Evolutionary conservation across 2,888 invertebrate species (phyloP).

Genomic region (Himalopsyche japonica): DNA sequence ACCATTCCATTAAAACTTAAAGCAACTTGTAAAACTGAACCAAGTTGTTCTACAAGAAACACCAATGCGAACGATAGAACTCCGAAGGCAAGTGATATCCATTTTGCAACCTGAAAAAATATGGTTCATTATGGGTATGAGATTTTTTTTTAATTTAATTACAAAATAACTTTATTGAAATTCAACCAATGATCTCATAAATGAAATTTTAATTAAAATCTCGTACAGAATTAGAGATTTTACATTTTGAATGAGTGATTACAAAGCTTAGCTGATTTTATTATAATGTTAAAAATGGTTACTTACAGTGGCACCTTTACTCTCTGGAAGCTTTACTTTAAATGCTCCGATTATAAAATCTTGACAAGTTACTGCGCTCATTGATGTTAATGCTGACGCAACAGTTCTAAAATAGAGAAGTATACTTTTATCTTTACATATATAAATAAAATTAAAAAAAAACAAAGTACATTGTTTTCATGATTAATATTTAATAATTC

Average conservation of each 20-base stretch:
- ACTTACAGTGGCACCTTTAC: constrained; percentile 74
- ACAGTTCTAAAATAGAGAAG: constrained; percentile 72
- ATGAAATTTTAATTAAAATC: not conserved
- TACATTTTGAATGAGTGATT: not conserved
- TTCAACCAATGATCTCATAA: not conserved
- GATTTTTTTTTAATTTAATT: no score
- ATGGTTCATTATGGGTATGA: no score
- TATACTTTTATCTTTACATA: no score
- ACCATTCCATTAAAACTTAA: constrained; percentile 88
- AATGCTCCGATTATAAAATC: constrained; percentile 79
- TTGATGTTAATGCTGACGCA: constrained; percentile 90
- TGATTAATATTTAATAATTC: no score
- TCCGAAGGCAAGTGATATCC: constrained; percentile 73
- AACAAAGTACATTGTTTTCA: no score
- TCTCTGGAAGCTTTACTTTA: constrained; percentile 70
- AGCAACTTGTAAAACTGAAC: constrained; percentile 87
- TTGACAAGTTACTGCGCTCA: constrained; percentile 88
- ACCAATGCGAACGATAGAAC: constrained; percentile 77
- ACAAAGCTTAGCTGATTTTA: not conserved
- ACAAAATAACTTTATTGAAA: no score
- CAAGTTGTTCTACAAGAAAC: constrained; percentile 83
- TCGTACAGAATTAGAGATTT: not conserved
- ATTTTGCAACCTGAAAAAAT: constrained; percentile 53
- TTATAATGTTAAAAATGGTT: no score
- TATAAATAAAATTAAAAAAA: no score